Base-by-base conservation (phyloP, 2,888 invertebrate species). In the Acleris holmiana region DNA sequence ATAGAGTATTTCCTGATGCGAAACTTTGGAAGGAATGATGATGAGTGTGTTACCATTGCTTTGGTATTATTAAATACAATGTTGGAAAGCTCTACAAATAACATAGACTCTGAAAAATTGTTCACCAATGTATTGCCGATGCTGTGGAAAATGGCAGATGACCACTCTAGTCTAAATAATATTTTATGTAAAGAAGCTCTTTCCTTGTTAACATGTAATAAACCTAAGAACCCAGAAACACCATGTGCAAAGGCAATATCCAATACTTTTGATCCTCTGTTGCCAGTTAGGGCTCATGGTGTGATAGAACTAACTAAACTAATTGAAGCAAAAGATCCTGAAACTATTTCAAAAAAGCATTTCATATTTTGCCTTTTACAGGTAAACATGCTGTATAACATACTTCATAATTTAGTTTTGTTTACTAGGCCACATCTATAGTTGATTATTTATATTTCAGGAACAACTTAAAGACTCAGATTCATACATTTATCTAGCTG, bases 261-360 rank as follows among this genome's bases (percentile, higher is more conserved):
- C 57, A 95, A 97, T 82, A 88, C 95, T 19, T 94, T 94, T 76
- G 96, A 97, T 88, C 93, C 94, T 25, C 79, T 96, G 63, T 82
- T 98, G 53, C 97, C 97, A n/a, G 94, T 96, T 0, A 93, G 95
- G 80, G 97, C 96, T 13, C 97, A 98, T 86, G 98, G 96, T 7
- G 88, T 98, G 44, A 94, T 97, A 72, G 88, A 94, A 55, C 83
- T 98, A 17, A 94, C 94, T 17, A 95, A 95, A 86, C 89, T 98
- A n/a, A 92, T 98, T 56, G 94, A 95, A 75, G 84, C 84, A 18
- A 93, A 92, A 69, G 95, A 97, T 85, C 73, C 88, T 25, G 94
- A 95, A 74, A 93, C 95, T 10, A 78, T 95, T 67, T 91, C 94
- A 1, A 94, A 95, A 72, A 95, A 95, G 75, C 93, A 94, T 69